phyloP scores from a whole-genome alignment of 1,140 invertebrate species.

The Papilio aristodemus region DNA sequence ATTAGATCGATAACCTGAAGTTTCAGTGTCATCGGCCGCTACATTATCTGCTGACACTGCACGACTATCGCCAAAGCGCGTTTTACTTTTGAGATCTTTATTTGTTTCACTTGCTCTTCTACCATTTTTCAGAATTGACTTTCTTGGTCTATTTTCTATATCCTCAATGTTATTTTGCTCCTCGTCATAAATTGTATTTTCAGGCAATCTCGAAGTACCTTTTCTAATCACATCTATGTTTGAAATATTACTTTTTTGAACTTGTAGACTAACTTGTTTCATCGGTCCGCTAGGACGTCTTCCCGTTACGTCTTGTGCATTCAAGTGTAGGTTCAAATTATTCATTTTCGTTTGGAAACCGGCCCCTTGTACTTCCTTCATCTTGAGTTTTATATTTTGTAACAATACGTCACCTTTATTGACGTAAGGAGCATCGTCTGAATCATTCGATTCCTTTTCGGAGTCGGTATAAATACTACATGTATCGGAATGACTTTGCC shows the following conservation, averaged over 20 bases:
- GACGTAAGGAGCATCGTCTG: slow-evolving; percentile 56
- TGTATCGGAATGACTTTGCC: slow-evolving; percentile 50
- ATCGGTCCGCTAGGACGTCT: slow-evolving; percentile 53
- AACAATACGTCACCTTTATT: slow-evolving; percentile 51
- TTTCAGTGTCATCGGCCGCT: slow-evolving; percentile 79
- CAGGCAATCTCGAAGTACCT: slow-evolving; percentile 34
- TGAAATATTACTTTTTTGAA: slow-evolving; percentile 45
- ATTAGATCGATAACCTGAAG: slow-evolving; percentile 82
- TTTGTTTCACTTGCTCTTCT: slow-evolving; percentile 57
- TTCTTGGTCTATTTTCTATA: slow-evolving; percentile 50
- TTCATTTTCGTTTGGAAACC: slow-evolving; percentile 23
- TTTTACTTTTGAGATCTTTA: slow-evolving; percentile 45
- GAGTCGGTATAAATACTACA: slow-evolving; percentile 70
- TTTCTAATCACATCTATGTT: slow-evolving; percentile 45
- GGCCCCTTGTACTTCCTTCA: slow-evolving; percentile 38
- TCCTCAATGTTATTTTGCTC: slow-evolving; percentile 27
- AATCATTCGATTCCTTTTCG: slow-evolving; percentile 69
- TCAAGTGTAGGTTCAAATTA: slow-evolving; percentile 34
- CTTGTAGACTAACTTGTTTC: slow-evolving; percentile 48
- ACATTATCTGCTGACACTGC: slow-evolving; percentile 49
- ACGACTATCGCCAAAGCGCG: slow-evolving; percentile 36
- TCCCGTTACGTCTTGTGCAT: slow-evolving; percentile 32
- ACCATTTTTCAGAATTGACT: slow-evolving; percentile 68
- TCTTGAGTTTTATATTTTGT: slow-evolving; percentile 51
- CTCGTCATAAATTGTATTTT: slow-evolving; percentile 40